These are phyloP conservation scores for Eumerus sabulonum DNA, from an alignment of 2,888 invertebrate species.

Conservation along the genomic window DNA sequence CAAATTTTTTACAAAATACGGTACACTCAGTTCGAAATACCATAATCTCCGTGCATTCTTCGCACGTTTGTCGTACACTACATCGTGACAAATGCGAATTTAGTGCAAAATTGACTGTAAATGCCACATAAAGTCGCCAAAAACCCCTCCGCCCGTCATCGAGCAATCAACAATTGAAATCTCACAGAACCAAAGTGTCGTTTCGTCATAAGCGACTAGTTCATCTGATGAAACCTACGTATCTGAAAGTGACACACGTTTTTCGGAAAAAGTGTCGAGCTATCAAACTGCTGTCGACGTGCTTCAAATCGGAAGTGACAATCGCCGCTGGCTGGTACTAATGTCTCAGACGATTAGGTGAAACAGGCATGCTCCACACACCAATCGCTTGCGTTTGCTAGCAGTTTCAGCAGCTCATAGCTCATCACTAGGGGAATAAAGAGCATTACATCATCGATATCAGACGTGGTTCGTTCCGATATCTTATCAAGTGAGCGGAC, in stretches of 20 bases:
- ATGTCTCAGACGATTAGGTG: conserved; percentile 20
- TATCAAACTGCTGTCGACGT: conserved; percentile 48
- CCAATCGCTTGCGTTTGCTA: too few relatives aligned
- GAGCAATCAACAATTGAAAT: too few relatives aligned
- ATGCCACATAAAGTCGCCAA: conserved; percentile 18
- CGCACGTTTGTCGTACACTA: conserved; percentile 61
- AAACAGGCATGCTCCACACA: too few relatives aligned
- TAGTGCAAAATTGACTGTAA: conserved; percentile 35
- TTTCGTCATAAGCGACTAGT: too few relatives aligned
- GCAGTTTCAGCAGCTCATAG: too few relatives aligned
- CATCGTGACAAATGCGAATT: conserved; percentile 57
- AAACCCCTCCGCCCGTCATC: background rate
- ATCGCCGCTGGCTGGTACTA: too few relatives aligned
- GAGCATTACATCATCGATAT: conserved; percentile 34
- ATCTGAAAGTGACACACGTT: conserved; percentile 51
- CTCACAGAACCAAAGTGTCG: too few relatives aligned
- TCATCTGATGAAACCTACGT: background rate
- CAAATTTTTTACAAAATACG: conserved; percentile 45
- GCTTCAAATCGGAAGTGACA: conserved; percentile 27
- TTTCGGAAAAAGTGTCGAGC: conserved; percentile 22
- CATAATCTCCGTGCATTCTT: conserved; percentile 36
- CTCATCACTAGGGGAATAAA: conserved; percentile 4
- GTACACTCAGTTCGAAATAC: background rate
- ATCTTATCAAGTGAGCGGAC: conserved; percentile 34
- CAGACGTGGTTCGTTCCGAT: conserved; percentile 21